Evolutionary conservation across 2,797 vertebrate species (phyloP).

Genomic region (Crypturellus tataupa): DNA sequence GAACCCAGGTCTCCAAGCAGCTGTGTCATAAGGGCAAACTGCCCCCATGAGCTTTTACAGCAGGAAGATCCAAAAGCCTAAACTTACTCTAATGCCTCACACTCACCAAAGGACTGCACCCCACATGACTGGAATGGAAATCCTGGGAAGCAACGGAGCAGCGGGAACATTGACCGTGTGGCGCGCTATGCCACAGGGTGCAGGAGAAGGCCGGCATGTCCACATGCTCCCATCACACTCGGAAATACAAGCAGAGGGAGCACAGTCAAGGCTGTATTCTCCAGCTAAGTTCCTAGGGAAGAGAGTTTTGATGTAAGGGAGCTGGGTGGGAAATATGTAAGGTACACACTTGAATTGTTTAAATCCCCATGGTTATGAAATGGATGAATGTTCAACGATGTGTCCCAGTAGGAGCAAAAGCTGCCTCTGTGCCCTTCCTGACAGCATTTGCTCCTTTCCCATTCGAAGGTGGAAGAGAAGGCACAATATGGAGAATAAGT

Average conservation of each 20-base stretch:
- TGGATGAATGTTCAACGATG: slow-evolving; percentile 26
- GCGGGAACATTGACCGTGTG: neutral
- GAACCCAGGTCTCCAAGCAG: neutral
- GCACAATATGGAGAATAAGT: neutral
- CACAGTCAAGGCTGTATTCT: neutral
- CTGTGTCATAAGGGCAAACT: slow-evolving; percentile 26
- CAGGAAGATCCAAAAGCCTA: neutral
- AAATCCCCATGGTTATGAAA: slow-evolving; percentile 32
- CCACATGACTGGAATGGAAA: neutral
- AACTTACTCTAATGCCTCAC: neutral
- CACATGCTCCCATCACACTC: neutral
- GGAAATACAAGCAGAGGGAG: neutral
- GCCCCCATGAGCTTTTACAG: neutral
- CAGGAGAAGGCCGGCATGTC: neutral
- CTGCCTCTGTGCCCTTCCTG: slow-evolving; percentile 6
- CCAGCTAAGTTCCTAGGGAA: neutral
- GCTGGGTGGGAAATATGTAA: neutral
- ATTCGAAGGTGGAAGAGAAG: neutral
- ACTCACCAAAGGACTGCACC: neutral
- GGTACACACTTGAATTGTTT: neutral
- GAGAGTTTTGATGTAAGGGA: neutral
- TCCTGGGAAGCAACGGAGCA: neutral
- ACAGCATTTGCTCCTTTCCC: neutral
- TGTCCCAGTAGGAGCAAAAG: slow-evolving; percentile 31
- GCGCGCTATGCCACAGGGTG: neutral